Evolutionary conservation across 2,888 invertebrate species (phyloP), one percentile per base, ranked within the genome.

Genomic region (Thymelicus sylvestris): DNA sequence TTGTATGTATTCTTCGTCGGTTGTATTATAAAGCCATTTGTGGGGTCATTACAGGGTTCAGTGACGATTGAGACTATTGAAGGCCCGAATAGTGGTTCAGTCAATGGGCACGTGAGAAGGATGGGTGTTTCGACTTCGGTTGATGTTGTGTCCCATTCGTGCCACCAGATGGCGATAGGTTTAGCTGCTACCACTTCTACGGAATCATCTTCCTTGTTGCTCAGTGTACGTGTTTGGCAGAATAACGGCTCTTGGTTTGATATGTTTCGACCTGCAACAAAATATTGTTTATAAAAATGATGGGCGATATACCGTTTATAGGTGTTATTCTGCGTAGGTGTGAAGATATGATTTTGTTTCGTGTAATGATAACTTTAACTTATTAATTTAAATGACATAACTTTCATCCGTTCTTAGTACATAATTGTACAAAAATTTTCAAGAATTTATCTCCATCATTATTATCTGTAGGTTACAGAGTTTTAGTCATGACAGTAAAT

Each of bases 51-150:
- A 76, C 95, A 95, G 0, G 95, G 94, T 67, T 92, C 84, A 47
- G 87, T 90, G 31, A 94, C 94, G 47, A 95, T 79, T 10, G 95
- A 94, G 10, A 95, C 90, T 3, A 89, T 79, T 41, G 88, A 86
- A 15, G 91, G 86, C n/a, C 82, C 80, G 52, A 79, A 79, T 19
- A 91, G 81, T 44, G 91, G 82, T 71, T 88, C 88, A n/a, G 95
- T 94, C 74, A 96, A 81, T 73, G 95, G 95, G 82, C 96, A 96
- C 0, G 96, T 95, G 31, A 96, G 87, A 55, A 96, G 89, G 55
- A 95, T 86, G 1, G 96, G 96, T 69, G 95, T 95, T 79, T 93
- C 89, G 12, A 90, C 86, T 65, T 91, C 86, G 66, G 83, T 78
- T 52, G 91, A 86, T 62, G 86, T 86, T 62, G 84, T 83, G 73